These are phyloP conservation scores for Geopemphigus sp. DNA, from an alignment of 1,140 invertebrate genomes.

Conservation along the genomic window DNA sequence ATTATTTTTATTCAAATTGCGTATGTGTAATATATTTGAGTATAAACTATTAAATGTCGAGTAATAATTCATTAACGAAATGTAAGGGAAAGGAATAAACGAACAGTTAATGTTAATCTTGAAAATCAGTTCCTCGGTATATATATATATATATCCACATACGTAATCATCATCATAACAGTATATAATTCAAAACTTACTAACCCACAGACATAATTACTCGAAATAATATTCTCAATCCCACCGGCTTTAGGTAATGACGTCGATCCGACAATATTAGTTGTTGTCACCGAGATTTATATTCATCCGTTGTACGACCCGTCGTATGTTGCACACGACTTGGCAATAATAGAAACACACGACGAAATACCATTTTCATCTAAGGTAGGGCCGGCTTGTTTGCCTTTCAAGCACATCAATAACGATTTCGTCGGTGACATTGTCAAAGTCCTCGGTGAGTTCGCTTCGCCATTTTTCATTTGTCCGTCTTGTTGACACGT, in stretches of 20 bases:
- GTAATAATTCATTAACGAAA: too few species aligned
- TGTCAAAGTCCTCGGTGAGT: constrained; percentile 18
- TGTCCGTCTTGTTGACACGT: neutral
- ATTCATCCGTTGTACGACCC: constrained; percentile 5
- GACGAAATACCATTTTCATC: constrained; percentile 21
- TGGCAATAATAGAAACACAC: constrained; percentile 18
- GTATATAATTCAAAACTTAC: neutral
- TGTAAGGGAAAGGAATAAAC: too few species aligned
- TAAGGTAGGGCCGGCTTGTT: constrained; percentile 30
- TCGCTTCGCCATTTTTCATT: neutral
- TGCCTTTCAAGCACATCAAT: constrained; percentile 13
- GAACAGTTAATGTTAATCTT: too few species aligned
- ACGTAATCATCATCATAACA: neutral
- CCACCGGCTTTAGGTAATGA: neutral
- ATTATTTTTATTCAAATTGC: too few species aligned
- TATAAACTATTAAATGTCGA: too few species aligned
- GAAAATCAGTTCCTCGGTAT: too few species aligned
- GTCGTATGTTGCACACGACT: neutral
- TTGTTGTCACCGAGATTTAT: constrained; percentile 10
- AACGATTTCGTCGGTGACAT: constrained; percentile 14
- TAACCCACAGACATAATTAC: neutral
- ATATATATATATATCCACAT: too few species aligned
- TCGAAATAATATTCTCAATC: neutral
- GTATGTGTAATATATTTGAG: too few species aligned
- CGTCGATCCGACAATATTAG: neutral